Evolutionary conservation across 2,797 vertebrate species (phyloP).

Genomic region (Callimico goeldii): DNA sequence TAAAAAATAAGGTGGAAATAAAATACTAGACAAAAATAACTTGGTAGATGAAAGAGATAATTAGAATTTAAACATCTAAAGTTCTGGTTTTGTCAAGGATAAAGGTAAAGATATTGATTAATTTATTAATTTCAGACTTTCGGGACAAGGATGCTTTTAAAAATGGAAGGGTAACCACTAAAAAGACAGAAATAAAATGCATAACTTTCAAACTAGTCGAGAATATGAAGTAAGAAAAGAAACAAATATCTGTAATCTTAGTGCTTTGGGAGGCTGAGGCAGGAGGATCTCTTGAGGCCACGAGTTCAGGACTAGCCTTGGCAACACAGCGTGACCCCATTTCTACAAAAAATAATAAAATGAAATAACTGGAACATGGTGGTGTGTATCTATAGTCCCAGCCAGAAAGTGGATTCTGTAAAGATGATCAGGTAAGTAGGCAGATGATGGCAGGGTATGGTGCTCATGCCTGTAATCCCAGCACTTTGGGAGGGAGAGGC

Average conservation of each 20-base stretch:
- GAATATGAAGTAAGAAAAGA: not conserved
- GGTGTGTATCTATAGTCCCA: too few relatives aligned
- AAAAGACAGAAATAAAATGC: not conserved
- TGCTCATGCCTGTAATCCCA: too few relatives aligned
- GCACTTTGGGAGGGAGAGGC: too few relatives aligned
- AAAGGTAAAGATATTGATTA: not conserved
- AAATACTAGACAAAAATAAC: not conserved
- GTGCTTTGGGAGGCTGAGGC: not conserved
- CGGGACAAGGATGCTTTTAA: not conserved
- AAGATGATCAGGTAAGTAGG: constrained; percentile 38
- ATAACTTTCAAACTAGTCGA: not conserved
- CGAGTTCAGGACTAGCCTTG: too few relatives aligned
- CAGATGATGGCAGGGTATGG: too few relatives aligned
- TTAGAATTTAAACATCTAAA: not conserved
- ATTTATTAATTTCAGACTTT: not conserved
- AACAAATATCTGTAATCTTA: not conserved
- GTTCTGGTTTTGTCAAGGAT: not conserved
- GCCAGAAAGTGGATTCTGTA: not conserved
- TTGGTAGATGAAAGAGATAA: not conserved
- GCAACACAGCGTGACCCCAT: not conserved
- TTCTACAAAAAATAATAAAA: not conserved
- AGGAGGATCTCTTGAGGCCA: not conserved
- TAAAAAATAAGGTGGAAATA: not conserved
- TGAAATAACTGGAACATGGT: too few relatives aligned
- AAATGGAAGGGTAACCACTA: not conserved